phyloP scores from a whole-genome alignment of 2,888 invertebrate genomes.

The Idaea biselata region DNA sequence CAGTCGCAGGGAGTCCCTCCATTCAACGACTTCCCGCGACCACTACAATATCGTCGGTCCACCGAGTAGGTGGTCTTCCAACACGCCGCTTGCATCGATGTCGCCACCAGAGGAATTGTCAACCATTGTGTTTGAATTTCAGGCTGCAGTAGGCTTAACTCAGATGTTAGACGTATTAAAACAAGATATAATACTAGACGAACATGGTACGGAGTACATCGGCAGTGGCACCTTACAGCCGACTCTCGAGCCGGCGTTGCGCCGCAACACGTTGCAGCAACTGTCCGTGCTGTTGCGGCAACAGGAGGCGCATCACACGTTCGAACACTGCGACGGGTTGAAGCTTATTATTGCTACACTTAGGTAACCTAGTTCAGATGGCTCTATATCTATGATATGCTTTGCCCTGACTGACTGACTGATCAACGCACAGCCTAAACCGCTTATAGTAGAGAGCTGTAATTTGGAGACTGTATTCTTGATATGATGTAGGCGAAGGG shows the following conservation, averaged over 20 bases:
- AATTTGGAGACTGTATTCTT: too few relatives aligned
- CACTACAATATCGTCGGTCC: too few relatives aligned
- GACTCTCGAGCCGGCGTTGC: constrained; percentile 82
- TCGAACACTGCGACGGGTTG: constrained; percentile 80
- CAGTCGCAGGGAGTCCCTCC: too few relatives aligned
- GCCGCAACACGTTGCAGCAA: constrained; percentile 85
- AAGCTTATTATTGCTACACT: constrained; percentile 63
- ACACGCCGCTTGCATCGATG: too few relatives aligned
- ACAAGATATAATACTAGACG: constrained; percentile 62
- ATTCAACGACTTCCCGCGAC: too few relatives aligned
- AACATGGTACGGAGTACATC: constrained; percentile 46
- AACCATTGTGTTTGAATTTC: not conserved
- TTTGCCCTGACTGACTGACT: too few relatives aligned
- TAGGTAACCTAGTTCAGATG: constrained; percentile 41
- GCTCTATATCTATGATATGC: too few relatives aligned
- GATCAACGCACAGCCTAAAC: too few relatives aligned
- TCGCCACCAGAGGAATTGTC: too few relatives aligned
- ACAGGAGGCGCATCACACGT: constrained; percentile 80
- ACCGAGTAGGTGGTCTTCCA: too few relatives aligned
- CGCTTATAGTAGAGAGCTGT: too few relatives aligned
- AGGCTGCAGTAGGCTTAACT: constrained; percentile 56
- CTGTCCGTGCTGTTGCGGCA: constrained; percentile 84
- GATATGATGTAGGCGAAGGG: too few relatives aligned
- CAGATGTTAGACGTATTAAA: constrained; percentile 72
- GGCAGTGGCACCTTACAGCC: constrained; percentile 39